phyloP scores from a whole-genome alignment of 2,113 vertebrate genomes.

The Brevimyrus niger region DNA sequence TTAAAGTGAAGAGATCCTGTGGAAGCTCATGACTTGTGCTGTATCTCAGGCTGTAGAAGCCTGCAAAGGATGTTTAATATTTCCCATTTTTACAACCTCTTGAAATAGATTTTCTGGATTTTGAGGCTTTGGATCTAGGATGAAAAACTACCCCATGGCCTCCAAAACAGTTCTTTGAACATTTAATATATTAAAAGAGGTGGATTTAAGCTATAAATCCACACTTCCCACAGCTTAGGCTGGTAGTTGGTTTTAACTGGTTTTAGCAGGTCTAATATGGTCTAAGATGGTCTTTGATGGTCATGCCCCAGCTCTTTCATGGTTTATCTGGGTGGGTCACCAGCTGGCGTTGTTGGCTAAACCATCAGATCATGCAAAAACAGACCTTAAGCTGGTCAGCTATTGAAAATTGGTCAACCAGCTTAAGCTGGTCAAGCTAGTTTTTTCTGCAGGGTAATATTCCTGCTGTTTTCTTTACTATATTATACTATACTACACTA shows the following conservation, averaged over 20 bases:
- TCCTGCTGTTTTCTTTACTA: neutral
- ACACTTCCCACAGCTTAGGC: neutral
- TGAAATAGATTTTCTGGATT: conserved; percentile 9
- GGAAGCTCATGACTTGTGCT: conserved; percentile 17
- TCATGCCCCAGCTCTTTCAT: neutral
- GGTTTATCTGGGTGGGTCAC: neutral
- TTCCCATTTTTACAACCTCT: neutral
- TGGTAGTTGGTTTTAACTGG: neutral
- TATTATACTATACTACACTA: conserved; percentile 11
- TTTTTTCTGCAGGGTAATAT: neutral
- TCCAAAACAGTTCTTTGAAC: neutral
- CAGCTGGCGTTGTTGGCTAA: neutral
- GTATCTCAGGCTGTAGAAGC: neutral
- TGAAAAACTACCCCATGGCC: neutral
- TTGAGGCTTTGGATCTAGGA: neutral
- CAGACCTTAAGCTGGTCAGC: neutral
- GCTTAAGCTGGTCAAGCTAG: neutral
- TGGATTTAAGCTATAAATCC: neutral
- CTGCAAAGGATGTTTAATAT: neutral
- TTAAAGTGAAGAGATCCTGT: neutral
- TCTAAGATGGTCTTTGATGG: neutral
- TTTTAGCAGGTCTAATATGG: neutral
- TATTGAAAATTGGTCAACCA: neutral
- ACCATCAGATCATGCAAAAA: neutral
- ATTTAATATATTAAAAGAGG: neutral